Conservation (phyloP, 2,797 vertebrate species). For the Mustela erminea region DNA sequence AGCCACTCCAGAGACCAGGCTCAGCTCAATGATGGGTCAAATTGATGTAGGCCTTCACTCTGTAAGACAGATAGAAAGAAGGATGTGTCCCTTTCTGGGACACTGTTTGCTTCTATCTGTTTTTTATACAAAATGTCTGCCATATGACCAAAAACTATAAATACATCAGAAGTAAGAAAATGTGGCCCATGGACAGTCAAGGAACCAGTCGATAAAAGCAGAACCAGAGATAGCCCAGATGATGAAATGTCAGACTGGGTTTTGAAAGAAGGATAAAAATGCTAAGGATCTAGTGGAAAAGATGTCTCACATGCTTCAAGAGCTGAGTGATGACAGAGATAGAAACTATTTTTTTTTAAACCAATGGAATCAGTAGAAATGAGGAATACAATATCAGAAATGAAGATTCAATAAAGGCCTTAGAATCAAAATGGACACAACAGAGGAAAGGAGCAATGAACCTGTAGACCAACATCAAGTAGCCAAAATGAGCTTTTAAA, state of each 20-base stretch:
- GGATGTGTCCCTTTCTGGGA: background rate
- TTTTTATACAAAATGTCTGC: background rate
- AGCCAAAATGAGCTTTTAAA: background rate
- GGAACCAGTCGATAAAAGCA: background rate
- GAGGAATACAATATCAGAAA: background rate
- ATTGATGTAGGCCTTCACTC: background rate
- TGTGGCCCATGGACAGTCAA: background rate
- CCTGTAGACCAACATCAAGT: background rate
- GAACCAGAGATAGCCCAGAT: background rate
- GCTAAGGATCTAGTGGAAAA: background rate
- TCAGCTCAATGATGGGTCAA: background rate
- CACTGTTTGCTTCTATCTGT: background rate
- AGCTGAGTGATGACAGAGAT: background rate
- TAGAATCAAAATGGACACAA: background rate
- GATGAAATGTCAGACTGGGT: background rate
- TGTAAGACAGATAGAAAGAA: background rate
- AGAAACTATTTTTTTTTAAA: background rate
- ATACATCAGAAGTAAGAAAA: background rate
- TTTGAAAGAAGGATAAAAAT: constrained; percentile 25
- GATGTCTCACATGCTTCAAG: background rate
- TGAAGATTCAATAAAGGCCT: background rate
- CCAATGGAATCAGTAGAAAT: background rate
- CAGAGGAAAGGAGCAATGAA: background rate
- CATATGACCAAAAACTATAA: background rate
- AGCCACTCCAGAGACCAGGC: background rate